Evolutionary conservation across 2,888 invertebrate genomes (phyloP).

Genomic region (Calameuta idolon): DNA sequence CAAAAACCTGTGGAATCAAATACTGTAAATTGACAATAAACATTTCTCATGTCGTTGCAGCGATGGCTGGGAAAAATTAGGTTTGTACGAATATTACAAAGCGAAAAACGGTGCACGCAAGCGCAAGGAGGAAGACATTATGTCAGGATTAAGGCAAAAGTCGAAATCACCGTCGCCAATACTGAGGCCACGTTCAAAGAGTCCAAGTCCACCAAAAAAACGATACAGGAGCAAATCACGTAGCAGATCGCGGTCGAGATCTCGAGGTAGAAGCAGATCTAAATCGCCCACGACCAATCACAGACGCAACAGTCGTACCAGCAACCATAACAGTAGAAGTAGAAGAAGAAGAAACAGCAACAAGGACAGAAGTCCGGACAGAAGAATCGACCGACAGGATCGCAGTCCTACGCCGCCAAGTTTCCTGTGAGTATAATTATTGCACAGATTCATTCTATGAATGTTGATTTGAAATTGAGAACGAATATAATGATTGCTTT

Average conservation of each 20-base stretch:
- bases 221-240: slow-evolving; percentile 78
- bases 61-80: slow-evolving; percentile 99
- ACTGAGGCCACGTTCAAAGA: slow-evolving; percentile 78
- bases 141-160: slow-evolving; percentile 76
- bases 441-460: slow-evolving; percentile 1
- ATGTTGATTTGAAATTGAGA: neutral
- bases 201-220: slow-evolving; percentile 79
- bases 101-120: slow-evolving; percentile 93
- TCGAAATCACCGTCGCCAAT: slow-evolving; percentile 87
- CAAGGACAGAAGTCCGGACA: slow-evolving; percentile 62
- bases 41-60: slow-evolving; percentile 64
- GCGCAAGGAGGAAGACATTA: slow-evolving; percentile 86
- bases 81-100: slow-evolving; percentile 97
- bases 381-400: slow-evolving; percentile 61
- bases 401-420: slow-evolving; percentile 78
- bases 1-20: too few species aligned
- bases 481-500: neutral
- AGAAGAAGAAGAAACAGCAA: slow-evolving; percentile 67
- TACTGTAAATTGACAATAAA: neutral
- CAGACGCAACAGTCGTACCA: slow-evolving; percentile 59
- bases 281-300: slow-evolving; percentile 64
- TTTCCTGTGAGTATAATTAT: slow-evolving; percentile 74
- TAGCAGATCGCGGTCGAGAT: slow-evolving; percentile 70
- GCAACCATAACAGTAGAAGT: slow-evolving; percentile 65
- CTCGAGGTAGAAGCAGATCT: slow-evolving; percentile 68